These are phyloP conservation scores for Erethizon dorsatum DNA, from an alignment of 2,797 vertebrate species.

Conservation along the genomic window DNA sequence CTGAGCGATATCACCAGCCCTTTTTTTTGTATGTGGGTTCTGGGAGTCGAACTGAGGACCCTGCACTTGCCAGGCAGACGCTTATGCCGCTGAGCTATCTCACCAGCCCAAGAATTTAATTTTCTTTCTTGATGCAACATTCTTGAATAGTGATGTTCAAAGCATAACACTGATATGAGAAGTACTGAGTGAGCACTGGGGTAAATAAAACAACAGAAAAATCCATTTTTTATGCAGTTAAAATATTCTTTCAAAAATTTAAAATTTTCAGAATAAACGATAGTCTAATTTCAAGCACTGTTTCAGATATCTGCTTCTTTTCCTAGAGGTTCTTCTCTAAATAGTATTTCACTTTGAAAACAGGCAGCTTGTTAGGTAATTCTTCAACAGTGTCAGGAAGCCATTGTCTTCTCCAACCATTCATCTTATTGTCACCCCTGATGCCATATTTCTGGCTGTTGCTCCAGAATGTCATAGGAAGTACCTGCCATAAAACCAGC, in stretches of 20 bases:
- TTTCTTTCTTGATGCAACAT: neutral
- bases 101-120: neutral
- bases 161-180: neutral
- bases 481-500: slow-evolving; percentile 64
- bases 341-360: slow-evolving; percentile 41
- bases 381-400: slow-evolving; percentile 68
- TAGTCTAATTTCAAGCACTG: slow-evolving; percentile 59
- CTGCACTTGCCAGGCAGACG: no score
- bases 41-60: no score
- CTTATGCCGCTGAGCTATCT: no score
- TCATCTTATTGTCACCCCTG: slow-evolving; percentile 65
- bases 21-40: no score
- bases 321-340: slow-evolving; percentile 53
- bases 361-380: neutral
- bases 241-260: neutral
- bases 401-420: slow-evolving; percentile 76
- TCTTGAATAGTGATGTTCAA: neutral
- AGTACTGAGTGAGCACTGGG: neutral
- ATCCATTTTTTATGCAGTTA: fast-evolving
- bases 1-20: no score
- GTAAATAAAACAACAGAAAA: slow-evolving; percentile 9
- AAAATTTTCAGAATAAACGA: slow-evolving; percentile 56
- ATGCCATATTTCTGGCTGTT: slow-evolving; percentile 46
- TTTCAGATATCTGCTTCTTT: slow-evolving; percentile 53
- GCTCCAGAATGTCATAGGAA: slow-evolving; percentile 63